Evolutionary conservation across 2,888 invertebrate genomes (phyloP).

Genomic region (Dryocosmus kuriphilus): DNA sequence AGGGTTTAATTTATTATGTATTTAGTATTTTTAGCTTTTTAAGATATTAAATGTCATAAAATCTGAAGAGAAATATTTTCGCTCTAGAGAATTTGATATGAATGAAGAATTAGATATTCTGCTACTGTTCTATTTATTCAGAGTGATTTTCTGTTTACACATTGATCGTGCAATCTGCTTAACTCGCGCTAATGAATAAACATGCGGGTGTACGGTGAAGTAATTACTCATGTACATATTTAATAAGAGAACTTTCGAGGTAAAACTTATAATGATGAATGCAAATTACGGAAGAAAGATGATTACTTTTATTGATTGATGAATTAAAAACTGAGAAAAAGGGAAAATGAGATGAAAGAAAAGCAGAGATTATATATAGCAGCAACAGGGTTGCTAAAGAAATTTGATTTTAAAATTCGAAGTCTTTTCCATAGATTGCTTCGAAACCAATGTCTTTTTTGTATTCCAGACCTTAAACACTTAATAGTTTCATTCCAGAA

Average conservation of each 20-base stretch:
- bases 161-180: neutral
- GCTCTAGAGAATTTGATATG: neutral
- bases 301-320: neutral
- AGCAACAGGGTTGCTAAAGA: too few species aligned
- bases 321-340: neutral
- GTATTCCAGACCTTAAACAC: too few species aligned
- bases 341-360: neutral
- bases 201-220: neutral
- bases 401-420: too few species aligned
- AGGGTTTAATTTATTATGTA: neutral
- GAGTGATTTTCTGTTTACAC: neutral
- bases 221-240: conserved; percentile 1
- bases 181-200: neutral
- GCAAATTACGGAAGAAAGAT: neutral
- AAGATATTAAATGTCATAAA: neutral
- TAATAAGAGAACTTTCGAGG: neutral
- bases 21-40: neutral
- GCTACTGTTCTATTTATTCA: neutral
- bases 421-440: too few species aligned
- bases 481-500: too few species aligned
- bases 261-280: neutral
- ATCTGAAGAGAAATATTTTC: neutral
- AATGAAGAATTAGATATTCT: neutral
- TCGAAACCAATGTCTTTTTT: too few species aligned
- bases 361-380: too few species aligned